A percentile compares a stretch with the other conserved stretches of the same genome.
phyloP scores from a whole-genome alignment of 1,140 invertebrate species.

The Megalonaias nervosa region DNA sequence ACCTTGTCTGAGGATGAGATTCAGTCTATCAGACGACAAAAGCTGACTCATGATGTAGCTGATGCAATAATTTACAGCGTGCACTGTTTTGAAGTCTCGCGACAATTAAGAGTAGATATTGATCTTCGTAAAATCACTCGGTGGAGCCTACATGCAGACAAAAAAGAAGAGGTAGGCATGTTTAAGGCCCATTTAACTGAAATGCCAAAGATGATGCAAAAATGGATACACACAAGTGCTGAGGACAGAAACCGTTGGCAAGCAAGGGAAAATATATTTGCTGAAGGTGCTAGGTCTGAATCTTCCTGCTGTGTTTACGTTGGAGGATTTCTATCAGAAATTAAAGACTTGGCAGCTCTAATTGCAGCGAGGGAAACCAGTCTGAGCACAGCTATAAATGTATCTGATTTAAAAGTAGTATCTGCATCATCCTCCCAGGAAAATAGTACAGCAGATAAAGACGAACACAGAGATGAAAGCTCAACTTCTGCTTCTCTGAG shows the following conservation, averaged over 20 bases:
- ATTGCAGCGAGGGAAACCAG: conserved; percentile 7
- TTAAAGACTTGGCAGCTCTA: conserved; percentile 28
- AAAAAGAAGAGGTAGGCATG: conserved; percentile 9
- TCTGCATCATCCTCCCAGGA: neutral
- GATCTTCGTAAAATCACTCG: conserved; percentile 17
- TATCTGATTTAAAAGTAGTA: no score
- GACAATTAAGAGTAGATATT: conserved; percentile 25
- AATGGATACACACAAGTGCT: conserved; percentile 37
- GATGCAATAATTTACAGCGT: conserved; percentile 28
- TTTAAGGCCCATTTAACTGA: conserved; percentile 9
- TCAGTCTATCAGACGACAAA: conserved; percentile 24
- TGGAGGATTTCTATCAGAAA: conserved; percentile 25
- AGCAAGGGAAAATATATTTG: conserved; percentile 14
- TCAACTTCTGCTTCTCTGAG: neutral
- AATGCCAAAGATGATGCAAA: conserved; percentile 20
- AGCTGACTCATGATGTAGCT: conserved; percentile 26
- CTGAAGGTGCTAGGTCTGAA: neutral
- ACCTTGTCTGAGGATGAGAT: conserved; percentile 20
- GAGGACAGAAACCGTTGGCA: conserved; percentile 33
- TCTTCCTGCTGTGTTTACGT: conserved; percentile 1
- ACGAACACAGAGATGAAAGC: conserved; percentile 5
- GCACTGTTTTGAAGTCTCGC: conserved; percentile 33
- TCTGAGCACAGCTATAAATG: neutral
- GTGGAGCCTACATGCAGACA: conserved; percentile 15
- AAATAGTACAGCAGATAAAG: conserved; percentile 5